Percentiles rank a stretch among this genome's conserved stretches.
Conservation (phyloP, 2,888 invertebrate species). For the Sarcophaga rosellei region DNA sequence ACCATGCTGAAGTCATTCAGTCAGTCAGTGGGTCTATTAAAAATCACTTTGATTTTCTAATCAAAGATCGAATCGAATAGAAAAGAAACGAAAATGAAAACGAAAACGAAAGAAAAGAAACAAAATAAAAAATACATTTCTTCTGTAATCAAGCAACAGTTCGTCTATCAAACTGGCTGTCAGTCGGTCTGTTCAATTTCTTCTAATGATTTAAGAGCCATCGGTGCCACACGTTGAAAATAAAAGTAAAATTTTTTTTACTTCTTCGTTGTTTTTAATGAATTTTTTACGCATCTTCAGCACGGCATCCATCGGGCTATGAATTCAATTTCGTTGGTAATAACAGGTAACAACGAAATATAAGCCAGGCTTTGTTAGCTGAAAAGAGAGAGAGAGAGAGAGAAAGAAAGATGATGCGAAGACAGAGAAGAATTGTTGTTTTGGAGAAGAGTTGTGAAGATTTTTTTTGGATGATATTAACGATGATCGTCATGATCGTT, state of each 20-base stretch:
- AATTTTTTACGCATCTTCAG: slow-evolving; percentile 17
- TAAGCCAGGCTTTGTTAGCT: neutral
- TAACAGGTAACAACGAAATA: no score
- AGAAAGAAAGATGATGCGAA: no score
- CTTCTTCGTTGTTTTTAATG: neutral
- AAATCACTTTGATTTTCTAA: slow-evolving; percentile 23
- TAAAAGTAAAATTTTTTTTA: neutral
- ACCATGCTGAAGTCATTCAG: no score
- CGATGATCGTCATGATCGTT: neutral
- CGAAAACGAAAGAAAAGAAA: neutral
- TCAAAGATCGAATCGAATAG: no score
- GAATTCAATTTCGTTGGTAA: no score
- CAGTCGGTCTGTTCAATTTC: neutral
- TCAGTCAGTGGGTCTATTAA: no score
- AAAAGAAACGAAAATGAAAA: neutral
- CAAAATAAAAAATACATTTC: neutral
- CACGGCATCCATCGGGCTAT: neutral
- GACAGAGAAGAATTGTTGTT: neutral
- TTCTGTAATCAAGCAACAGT: neutral
- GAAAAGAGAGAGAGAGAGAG: neutral
- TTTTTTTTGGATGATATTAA: neutral
- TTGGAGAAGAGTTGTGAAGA: neutral
- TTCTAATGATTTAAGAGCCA: slow-evolving; percentile 25
- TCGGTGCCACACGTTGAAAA: neutral
- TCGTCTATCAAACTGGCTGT: neutral